These are phyloP conservation scores for Campoplex capitator DNA, from an alignment of 2,888 invertebrate genomes.

Conservation along the genomic window DNA sequence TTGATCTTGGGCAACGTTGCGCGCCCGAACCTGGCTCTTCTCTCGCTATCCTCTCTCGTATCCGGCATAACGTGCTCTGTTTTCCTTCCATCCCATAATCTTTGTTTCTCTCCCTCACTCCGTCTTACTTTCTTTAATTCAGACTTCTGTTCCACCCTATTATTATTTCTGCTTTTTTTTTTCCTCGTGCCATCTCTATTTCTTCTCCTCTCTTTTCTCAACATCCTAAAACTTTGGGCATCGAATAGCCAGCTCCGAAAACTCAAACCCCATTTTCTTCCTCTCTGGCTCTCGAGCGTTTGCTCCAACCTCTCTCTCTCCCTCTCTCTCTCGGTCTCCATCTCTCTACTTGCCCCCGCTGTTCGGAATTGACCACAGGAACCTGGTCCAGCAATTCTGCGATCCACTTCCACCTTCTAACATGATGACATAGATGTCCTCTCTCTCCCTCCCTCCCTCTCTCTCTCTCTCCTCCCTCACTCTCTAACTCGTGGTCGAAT, in stretches of 20 bases:
- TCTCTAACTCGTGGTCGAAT: constrained; percentile 22
- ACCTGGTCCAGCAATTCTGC: constrained; percentile 45
- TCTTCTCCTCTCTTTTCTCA: constrained; percentile 48
- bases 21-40: constrained; percentile 74
- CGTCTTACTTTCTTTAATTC: constrained; percentile 68
- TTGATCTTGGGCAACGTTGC: constrained; percentile 82
- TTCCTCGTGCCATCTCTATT: constrained; percentile 15
- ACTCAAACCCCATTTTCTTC: constrained; percentile 46
- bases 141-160: constrained; percentile 8
- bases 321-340: not conserved
- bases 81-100: constrained; percentile 50
- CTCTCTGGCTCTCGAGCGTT: constrained; percentile 13
- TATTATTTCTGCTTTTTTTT: constrained; percentile 66
- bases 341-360: not conserved
- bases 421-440: constrained; percentile 34
- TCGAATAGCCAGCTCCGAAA: constrained; percentile 52
- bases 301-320: constrained; percentile 36
- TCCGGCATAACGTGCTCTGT: constrained; percentile 48
- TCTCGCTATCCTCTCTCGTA: constrained; percentile 57
- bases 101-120: constrained; percentile 48
- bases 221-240: constrained; percentile 44
- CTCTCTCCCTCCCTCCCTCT: constrained; percentile 25
- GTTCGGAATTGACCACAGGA: constrained; percentile 56
- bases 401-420: constrained; percentile 36
- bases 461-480: constrained; percentile 3